These are phyloP conservation scores for Prunella himalayana DNA, from an alignment of 2,113 vertebrate genomes.

Conservation along the genomic window DNA sequence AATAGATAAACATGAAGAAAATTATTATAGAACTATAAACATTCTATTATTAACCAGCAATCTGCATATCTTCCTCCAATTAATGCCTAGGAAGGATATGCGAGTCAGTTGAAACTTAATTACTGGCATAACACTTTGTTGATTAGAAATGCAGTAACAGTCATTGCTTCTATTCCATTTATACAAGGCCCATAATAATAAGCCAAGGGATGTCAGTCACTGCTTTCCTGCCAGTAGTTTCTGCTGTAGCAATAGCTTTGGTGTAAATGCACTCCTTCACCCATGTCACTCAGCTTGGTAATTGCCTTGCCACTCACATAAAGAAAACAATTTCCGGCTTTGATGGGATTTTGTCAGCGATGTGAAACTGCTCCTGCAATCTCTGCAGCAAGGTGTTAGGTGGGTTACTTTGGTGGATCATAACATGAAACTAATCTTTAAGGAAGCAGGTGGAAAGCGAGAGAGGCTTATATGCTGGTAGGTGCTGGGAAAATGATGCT, in stretches of 20 bases:
- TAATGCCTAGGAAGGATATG: constrained; percentile 65
- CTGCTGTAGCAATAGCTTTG: not conserved
- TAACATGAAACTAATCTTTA: constrained; percentile 43
- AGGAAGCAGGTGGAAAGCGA: not conserved
- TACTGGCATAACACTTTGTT: constrained; percentile 67
- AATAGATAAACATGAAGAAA: constrained; percentile 69
- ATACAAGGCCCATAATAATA: constrained; percentile 32
- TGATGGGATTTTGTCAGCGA: not conserved
- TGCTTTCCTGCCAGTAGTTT: constrained; percentile 41
- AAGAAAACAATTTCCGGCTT: constrained; percentile 41
- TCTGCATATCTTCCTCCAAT: constrained; percentile 67
- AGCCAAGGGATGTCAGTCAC: constrained; percentile 48
- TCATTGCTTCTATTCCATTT: constrained; percentile 52
- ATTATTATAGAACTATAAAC: constrained; percentile 68
- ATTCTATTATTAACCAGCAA: constrained; percentile 73
- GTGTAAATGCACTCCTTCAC: not conserved
- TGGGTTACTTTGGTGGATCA: constrained; percentile 14
- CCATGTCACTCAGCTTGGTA: constrained; percentile 28
- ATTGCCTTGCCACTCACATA: constrained; percentile 53
- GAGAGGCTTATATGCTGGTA: not conserved
- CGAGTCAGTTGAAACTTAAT: constrained; percentile 70
- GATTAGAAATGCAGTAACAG: constrained; percentile 62
- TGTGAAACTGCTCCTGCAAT: constrained; percentile 17
- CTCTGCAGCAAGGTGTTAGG: not conserved
- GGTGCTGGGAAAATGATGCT: not conserved